Base-by-base conservation (phyloP, 2,113 vertebrate genomes). In the Hirundichthys speculiger region DNA sequence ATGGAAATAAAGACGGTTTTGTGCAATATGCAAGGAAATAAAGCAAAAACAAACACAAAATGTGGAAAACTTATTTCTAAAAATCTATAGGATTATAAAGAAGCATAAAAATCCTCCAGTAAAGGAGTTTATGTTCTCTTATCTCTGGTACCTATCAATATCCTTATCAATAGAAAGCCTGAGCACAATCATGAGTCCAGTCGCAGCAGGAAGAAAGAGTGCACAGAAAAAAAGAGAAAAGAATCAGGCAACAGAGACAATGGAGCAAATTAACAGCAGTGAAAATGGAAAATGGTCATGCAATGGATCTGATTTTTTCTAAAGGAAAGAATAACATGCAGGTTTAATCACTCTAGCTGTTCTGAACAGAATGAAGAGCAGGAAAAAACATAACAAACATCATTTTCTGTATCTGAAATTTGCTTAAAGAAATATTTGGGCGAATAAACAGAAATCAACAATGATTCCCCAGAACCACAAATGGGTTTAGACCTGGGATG, bases 91-190 rank as follows among this genome's bases (percentile, higher is more conserved):
- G 9, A 48, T 72, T 80, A 75, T 67, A 45, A 59, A 73, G 62
- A 77, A 70, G 63, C 90, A 94, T 91, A 94, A 93, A 92, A 90
- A 59, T 82, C 89, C 91, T 92, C 90, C 77, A 56, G 54, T 64
- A 50, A 90, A 93, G 85, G 90, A 86, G 34, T 89, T 91, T 94
- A 94, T 93, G 92, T 49, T 73, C 82, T 89, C 77, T 84, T 69
- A 83, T 77, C 61, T 56, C 89, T 87, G 88, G 90, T 99, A 99
- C 98, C 96, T 99, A 98, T 96, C 93, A 90, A 96, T 95, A 93
- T 98, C 97, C 90, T 95, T 95, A 98, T 98, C 98, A 96, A 99
- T 94, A 95, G 94, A 97, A 92, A 98, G 94, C 91, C 96, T 99
- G 95, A 85, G 90, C 89, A 94, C 91, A 96, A 21, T 93, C 89